Evolutionary conservation across 2,113 vertebrate genomes (phyloP).

Genomic region (Dasyornis broadbenti): DNA sequence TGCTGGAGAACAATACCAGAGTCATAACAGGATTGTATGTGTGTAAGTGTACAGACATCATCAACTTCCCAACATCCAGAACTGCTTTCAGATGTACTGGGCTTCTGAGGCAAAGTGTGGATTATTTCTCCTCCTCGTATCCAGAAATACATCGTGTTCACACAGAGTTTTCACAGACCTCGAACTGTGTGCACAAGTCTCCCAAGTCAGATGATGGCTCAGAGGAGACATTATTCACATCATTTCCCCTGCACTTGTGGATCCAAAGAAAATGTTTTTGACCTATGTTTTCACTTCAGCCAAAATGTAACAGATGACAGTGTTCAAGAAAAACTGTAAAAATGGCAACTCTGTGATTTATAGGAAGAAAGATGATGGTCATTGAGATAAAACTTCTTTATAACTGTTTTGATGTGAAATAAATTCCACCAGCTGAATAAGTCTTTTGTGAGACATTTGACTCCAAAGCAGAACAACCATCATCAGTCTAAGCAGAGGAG

Average conservation of each 20-base stretch:
- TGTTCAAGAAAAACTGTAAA: constrained; percentile 52
- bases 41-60: neutral
- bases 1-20: neutral
- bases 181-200: neutral
- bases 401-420: constrained; percentile 34
- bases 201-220: neutral
- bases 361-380: constrained; percentile 30
- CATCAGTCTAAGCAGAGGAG: constrained; percentile 9
- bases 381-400: constrained; percentile 30
- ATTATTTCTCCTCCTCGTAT: neutral
- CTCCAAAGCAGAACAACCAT: constrained; percentile 2
- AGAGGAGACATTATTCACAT: neutral
- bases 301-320: constrained; percentile 35
- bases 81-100: neutral
- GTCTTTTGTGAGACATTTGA: constrained; percentile 19
- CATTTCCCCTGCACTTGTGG: neutral
- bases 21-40: neutral
- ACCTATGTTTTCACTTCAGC: constrained; percentile 30
- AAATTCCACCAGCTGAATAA: constrained; percentile 28
- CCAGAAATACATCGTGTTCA: neutral
- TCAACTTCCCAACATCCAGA: neutral
- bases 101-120: rapidly evolving
- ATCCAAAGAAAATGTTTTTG: neutral
- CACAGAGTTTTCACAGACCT: neutral
- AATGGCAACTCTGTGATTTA: neutral